phyloP scores from a whole-genome alignment of 2,797 vertebrate genomes.

The Gymnocypris eckloni region DNA sequence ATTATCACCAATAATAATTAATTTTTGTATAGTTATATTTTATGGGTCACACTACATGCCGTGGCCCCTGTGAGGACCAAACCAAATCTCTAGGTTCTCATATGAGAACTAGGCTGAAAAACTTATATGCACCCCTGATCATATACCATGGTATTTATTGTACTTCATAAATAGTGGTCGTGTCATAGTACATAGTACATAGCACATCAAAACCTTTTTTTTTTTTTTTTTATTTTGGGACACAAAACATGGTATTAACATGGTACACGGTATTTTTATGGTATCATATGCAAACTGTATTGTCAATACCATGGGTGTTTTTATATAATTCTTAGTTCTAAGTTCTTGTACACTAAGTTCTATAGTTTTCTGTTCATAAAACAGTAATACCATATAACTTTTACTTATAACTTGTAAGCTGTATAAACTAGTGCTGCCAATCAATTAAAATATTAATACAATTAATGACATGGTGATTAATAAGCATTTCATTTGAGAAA shows the following conservation, averaged over 20 bases:
- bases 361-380: background rate
- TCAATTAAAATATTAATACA: background rate
- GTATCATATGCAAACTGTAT: background rate
- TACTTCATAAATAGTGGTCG: background rate
- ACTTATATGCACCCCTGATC: too few relatives aligned
- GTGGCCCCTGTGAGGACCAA: too few relatives aligned
- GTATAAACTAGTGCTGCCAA: background rate
- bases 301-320: background rate
- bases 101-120: too few relatives aligned
- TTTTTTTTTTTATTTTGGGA: too few relatives aligned
- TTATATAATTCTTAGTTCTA: background rate
- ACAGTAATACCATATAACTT: background rate
- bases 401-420: background rate
- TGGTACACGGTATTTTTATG: background rate
- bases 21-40: too few relatives aligned
- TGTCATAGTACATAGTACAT: background rate
- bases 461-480: background rate
- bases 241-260: background rate
- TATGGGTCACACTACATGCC: too few relatives aligned
- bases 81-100: too few relatives aligned
- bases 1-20: too few relatives aligned
- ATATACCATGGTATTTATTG: background rate
- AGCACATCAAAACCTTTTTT: too few relatives aligned
- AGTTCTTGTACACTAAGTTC: background rate
- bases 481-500: background rate